A percentile compares a stretch with the other conserved stretches of the same genome.
Conservation (phyloP, 2,113 vertebrate genomes). For the Rousettus leschenaultii region DNA sequence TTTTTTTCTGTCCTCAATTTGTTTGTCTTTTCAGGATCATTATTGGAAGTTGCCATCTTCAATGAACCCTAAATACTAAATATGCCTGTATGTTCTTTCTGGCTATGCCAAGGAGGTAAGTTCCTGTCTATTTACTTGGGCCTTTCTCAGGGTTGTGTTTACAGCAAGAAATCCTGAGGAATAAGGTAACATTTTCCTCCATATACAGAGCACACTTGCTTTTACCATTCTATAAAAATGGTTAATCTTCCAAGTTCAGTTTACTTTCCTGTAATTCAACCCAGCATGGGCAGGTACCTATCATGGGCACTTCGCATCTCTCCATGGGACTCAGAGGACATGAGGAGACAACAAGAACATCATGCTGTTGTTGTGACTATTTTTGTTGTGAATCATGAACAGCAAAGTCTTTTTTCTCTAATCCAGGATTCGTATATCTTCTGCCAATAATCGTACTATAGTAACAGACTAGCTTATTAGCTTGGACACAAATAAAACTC, state of each 20-base stretch:
- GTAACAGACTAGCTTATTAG: background rate
- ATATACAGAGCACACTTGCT: background rate
- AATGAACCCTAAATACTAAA: no score
- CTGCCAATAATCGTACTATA: background rate
- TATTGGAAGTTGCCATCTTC: background rate
- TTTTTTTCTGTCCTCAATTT: background rate
- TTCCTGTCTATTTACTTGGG: background rate
- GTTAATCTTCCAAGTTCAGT: background rate
- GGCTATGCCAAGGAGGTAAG: background rate
- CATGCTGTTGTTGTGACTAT: background rate
- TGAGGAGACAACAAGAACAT: background rate
- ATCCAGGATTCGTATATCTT: background rate
- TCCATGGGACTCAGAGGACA: background rate
- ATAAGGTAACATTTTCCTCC: background rate
- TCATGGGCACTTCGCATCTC: background rate
- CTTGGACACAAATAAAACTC: background rate
- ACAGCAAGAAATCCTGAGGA: background rate
- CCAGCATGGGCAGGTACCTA: background rate
- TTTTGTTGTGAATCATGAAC: background rate
- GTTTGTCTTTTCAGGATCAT: background rate
- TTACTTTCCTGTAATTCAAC: background rate
- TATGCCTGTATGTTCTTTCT: background rate
- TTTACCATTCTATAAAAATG: background rate
- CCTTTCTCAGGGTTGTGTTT: background rate
- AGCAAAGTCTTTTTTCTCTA: background rate